phyloP scores from a whole-genome alignment of 2,797 vertebrate genomes.

The Channa striata region DNA sequence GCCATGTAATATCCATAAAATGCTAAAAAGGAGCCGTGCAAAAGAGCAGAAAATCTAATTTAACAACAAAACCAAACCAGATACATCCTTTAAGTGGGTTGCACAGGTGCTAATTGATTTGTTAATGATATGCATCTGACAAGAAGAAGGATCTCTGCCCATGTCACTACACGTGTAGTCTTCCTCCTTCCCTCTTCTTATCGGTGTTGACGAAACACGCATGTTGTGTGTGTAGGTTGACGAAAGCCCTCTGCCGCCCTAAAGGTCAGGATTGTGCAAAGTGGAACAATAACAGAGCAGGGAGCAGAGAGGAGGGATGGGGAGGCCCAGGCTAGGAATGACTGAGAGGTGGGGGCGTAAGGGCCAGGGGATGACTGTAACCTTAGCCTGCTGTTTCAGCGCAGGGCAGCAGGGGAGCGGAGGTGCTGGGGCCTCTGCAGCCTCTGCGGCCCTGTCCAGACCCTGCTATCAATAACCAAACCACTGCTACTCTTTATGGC shows the following conservation, averaged over 20 bases:
- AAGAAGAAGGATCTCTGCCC: constrained; percentile 75
- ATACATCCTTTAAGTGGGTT: constrained; percentile 38
- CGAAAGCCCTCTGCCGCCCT: constrained; percentile 83
- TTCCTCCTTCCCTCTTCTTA: constrained; percentile 76
- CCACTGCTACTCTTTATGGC: constrained; percentile 66
- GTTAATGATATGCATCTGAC: constrained; percentile 87
- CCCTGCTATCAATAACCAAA: constrained; percentile 80
- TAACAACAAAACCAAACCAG: constrained; percentile 57
- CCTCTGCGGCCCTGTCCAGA: constrained; percentile 69
- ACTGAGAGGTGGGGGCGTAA: constrained; percentile 39
- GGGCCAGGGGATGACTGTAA: constrained; percentile 82
- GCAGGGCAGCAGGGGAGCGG: constrained; percentile 87
- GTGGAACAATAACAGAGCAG: constrained; percentile 91
- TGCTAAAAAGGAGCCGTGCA: constrained; percentile 55
- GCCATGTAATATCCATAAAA: constrained; percentile 73
- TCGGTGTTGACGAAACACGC: constrained; percentile 89
- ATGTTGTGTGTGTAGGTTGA: constrained; percentile 74
- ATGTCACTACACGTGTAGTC: constrained; percentile 80
- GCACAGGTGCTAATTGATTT: constrained; percentile 85
- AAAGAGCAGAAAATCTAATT: constrained; percentile 84
- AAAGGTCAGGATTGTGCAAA: constrained; percentile 90
- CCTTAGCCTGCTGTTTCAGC: constrained; percentile 90
- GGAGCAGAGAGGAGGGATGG: constrained; percentile 73
- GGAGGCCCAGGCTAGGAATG: constrained; percentile 46
- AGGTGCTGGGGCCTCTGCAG: constrained; percentile 80